Base-by-base conservation (phyloP, 1,140 invertebrate genomes). In the Pristionchus pacificus region DNA sequence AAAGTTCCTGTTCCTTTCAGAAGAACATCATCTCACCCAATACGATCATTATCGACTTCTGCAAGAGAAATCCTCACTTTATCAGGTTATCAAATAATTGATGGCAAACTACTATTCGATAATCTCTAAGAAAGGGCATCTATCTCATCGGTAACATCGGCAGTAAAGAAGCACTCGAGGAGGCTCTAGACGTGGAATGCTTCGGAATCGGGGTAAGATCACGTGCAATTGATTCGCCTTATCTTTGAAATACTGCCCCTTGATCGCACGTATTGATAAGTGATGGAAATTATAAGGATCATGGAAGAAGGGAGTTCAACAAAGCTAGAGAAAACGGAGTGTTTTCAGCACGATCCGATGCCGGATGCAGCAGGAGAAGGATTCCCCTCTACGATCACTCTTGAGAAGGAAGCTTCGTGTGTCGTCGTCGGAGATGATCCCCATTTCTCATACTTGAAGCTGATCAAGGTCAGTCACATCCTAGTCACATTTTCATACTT, bases 371-470 rank as follows among this genome's bases (percentile, higher is more conserved):
- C 33, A n/a, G n/a, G n/a, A n/a, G n/a, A n/a, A 25, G 59, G 31
- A 31, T 78, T 77, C 29, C 58, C 78, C 14, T 33, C n/a, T 24
- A 29, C 69, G n/a, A 60, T 77, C 33, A 38, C 31, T n/a, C 15
- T 74, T n/a, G 29, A 59, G 27, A 61, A 73, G n/a, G 71, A 93
- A 77, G 89, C 96, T 70, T 91, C 89, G 13, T 92, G 92, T 24
- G 95, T 98, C 2, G 86, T 96, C 25, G 91, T 95, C 60, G 93
- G 92, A 29, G 96, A 94, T 85, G 94, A 97, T 86, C 88, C 90
- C 62, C 90, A 95, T 84, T 89, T 97, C 72, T 94, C 89, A 80
- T 95, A 91, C 80, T 88, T 89, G 0, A 97, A 97, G 86, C 88
- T 97, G 76, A 85, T 92, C 73, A 94, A 93, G 86, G 93, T 0